A percentile compares a stretch with the other conserved stretches of the same genome.
Conservation (phyloP, 1,140 invertebrate genomes). For the Goniozus legneri region DNA sequence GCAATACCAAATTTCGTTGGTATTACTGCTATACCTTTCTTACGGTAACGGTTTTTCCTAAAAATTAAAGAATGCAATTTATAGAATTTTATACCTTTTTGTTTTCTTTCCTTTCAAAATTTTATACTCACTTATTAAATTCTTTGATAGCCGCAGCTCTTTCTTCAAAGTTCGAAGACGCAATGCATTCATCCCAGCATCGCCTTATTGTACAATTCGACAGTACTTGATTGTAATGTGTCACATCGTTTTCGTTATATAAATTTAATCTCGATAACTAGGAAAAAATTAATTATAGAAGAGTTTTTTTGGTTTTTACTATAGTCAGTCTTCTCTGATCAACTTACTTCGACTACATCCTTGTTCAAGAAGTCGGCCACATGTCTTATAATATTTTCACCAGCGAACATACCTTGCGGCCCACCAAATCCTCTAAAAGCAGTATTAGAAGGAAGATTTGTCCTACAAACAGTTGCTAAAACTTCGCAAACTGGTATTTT, state of each 20-base stretch:
- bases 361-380: constrained; percentile 69
- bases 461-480: constrained; percentile 71
- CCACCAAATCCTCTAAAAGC: constrained; percentile 88
- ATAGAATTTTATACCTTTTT: no score
- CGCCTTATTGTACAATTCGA: constrained; percentile 70
- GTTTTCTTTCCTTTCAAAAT: neutral
- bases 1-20: constrained; percentile 90
- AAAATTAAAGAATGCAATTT: constrained; percentile 26
- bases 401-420: constrained; percentile 84
- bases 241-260: constrained; percentile 74
- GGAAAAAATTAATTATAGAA: constrained; percentile 16
- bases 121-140: constrained; percentile 68
- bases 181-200: constrained; percentile 82
- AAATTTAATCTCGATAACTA: constrained; percentile 73
- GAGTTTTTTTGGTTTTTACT: neutral
- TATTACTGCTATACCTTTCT: constrained; percentile 81
- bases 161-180: constrained; percentile 65
- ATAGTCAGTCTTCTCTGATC: neutral
- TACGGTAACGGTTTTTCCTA: constrained; percentile 79
- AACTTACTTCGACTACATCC: constrained; percentile 54
- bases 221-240: constrained; percentile 76
- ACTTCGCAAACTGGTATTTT: constrained; percentile 68
- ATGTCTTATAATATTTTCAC: constrained; percentile 74
- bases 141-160: constrained; percentile 60
- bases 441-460: constrained; percentile 85